phyloP scores from a whole-genome alignment of 2,888 invertebrate species.

The Cheilosia grossa region DNA sequence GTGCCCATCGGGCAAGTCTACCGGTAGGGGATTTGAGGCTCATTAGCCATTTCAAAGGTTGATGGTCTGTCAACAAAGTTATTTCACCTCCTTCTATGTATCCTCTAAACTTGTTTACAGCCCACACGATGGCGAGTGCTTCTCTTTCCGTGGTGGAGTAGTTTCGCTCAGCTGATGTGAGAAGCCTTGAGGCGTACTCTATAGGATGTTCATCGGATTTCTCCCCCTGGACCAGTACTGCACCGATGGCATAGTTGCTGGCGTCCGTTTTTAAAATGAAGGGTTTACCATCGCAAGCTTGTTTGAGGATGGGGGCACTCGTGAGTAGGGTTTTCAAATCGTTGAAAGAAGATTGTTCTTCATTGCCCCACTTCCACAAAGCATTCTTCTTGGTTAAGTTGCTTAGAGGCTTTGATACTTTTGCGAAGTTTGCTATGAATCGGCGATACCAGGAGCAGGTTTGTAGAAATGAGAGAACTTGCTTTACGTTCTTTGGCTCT shows the following conservation, averaged over 20 bases:
- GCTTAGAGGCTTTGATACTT: neutral
- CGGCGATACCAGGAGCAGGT: no score
- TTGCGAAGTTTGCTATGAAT: neutral
- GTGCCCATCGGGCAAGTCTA: neutral
- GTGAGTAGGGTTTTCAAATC: neutral
- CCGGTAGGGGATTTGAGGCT: neutral
- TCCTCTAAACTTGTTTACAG: neutral
- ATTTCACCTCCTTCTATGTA: neutral
- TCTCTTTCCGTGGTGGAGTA: neutral
- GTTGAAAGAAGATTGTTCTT: neutral
- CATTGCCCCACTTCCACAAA: neutral
- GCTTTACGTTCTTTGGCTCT: neutral
- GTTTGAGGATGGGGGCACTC: neutral
- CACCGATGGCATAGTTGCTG: neutral
- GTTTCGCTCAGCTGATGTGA: neutral
- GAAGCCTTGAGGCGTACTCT: neutral
- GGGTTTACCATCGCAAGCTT: neutral
- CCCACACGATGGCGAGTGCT: neutral
- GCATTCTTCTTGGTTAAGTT: neutral
- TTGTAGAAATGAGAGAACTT: no score
- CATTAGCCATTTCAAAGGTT: neutral
- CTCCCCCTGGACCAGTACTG: neutral
- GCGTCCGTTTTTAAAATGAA: no score
- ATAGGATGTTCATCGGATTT: neutral
- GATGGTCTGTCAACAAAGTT: neutral